Percentiles rank a stretch among this genome's conserved stretches.
Conservation (phyloP, 2,113 vertebrate species). For the Pseudorectes ferrugineus region DNA sequence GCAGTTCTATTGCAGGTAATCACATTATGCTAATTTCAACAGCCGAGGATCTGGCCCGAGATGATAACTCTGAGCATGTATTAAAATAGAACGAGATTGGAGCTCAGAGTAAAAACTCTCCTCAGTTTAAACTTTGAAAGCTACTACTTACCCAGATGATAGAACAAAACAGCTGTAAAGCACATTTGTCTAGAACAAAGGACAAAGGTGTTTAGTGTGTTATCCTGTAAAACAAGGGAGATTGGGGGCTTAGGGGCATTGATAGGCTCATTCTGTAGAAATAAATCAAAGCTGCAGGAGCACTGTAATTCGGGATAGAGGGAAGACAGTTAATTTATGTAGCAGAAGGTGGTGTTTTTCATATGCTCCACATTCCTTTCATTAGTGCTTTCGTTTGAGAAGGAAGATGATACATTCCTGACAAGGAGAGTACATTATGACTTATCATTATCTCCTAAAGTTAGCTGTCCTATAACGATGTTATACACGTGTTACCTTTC, state of each 20-base stretch:
- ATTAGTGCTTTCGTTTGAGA: constrained; percentile 13
- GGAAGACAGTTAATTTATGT: constrained; percentile 12
- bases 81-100: constrained; percentile 37
- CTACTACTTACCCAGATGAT: neutral
- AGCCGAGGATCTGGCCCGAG: neutral
- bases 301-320: constrained; percentile 25
- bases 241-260: neutral
- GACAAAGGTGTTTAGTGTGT: neutral
- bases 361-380: neutral
- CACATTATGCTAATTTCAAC: neutral
- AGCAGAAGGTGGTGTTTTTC: neutral
- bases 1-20: neutral
- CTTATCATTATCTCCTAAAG: neutral
- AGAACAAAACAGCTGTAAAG: constrained; percentile 9
- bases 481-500: neutral
- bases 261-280: neutral
- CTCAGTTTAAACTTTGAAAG: constrained; percentile 21
- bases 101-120: constrained; percentile 15
- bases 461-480: neutral
- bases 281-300: neutral
- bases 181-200: constrained; percentile 26
- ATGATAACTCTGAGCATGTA: neutral
- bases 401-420: neutral
- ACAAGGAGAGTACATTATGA: neutral
- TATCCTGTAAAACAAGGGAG: constrained; percentile 24